Evolutionary conservation across 2,113 vertebrate species (phyloP).

Genomic region (Puma concolor): DNA sequence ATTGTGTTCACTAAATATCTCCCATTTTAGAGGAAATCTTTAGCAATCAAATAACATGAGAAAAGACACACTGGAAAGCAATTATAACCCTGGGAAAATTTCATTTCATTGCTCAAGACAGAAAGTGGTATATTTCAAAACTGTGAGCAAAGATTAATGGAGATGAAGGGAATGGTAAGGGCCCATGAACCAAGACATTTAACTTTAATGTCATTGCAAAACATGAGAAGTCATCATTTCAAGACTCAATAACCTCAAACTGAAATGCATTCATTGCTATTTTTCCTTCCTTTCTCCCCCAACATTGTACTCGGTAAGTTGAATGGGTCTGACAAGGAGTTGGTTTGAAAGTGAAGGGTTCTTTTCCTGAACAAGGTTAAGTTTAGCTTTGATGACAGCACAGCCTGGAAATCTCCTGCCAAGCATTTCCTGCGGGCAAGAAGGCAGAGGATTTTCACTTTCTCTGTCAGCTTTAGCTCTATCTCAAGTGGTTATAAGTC

Average conservation of each 20-base stretch:
- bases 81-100: conserved; percentile 80
- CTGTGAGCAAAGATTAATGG: conserved; percentile 81
- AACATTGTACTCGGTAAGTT: conserved; percentile 72
- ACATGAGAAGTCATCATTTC: conserved; percentile 80
- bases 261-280: conserved; percentile 71
- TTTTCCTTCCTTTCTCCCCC: background rate
- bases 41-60: conserved; percentile 76
- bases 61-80: conserved; percentile 80
- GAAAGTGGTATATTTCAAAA: conserved; percentile 81
- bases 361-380: conserved; percentile 78
- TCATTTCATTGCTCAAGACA: conserved; percentile 77
- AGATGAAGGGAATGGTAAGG: conserved; percentile 77
- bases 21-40: conserved; percentile 75
- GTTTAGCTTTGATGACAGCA: conserved; percentile 74
- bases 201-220: conserved; percentile 82
- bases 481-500: conserved; percentile 71
- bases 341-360: conserved; percentile 68
- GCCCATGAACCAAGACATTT: conserved; percentile 76
- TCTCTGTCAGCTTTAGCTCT: conserved; percentile 63
- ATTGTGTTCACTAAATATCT: conserved; percentile 73
- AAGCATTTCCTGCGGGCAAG: conserved; percentile 71
- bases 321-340: conserved; percentile 77
- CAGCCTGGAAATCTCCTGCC: conserved; percentile 70
- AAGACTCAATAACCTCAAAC: conserved; percentile 80
- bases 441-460: conserved; percentile 63